These are phyloP conservation scores for Laupala kohalensis DNA, from an alignment of 1,140 invertebrate genomes.

Conservation along the genomic window DNA sequence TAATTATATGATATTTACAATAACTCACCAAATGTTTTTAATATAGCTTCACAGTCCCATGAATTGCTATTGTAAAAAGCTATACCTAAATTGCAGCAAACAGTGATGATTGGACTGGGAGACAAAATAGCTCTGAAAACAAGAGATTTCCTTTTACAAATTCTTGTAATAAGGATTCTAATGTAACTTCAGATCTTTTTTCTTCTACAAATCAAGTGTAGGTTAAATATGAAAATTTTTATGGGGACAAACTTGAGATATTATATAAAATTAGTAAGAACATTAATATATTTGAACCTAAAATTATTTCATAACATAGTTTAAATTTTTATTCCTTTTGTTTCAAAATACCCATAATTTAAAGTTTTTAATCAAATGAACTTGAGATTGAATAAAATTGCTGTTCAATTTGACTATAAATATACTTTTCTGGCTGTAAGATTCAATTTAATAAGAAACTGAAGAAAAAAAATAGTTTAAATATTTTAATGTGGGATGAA, in stretches of 20 bases:
- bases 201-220: not conserved
- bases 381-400: too few species aligned
- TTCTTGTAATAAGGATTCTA: not conserved
- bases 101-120: not conserved
- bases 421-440: too few species aligned
- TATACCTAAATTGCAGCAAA: not conserved
- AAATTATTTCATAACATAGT: not conserved
- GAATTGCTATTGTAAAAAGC: not conserved
- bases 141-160: not conserved
- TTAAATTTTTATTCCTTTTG: too few species aligned
- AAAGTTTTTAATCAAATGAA: too few species aligned
- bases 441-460: too few species aligned
- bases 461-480: too few species aligned
- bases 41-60: not conserved
- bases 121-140: not conserved
- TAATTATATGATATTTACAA: not conserved
- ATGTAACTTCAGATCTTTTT: not conserved
- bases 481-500: too few species aligned
- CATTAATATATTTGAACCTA: not conserved
- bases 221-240: not conserved
- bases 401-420: too few species aligned
- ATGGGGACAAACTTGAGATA: not conserved
- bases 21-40: not conserved
- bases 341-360: too few species aligned
- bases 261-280: not conserved